A percentile compares a stretch with the other conserved stretches of the same genome.
phyloP scores from a whole-genome alignment of 2,797 vertebrate genomes.

The Spinibarbus caldwelli region DNA sequence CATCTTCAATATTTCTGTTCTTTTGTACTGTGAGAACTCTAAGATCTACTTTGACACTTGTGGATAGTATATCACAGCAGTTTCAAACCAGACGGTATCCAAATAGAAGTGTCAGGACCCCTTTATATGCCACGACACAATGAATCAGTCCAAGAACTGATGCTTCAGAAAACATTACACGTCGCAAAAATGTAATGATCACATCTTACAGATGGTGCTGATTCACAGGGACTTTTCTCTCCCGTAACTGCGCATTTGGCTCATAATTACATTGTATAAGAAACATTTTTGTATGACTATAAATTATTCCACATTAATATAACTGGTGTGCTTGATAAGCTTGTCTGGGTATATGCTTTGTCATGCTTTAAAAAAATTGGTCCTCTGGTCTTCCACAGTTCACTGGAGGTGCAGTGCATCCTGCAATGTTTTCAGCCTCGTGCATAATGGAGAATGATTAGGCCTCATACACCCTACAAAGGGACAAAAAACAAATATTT shows the following conservation, averaged over 20 bases:
- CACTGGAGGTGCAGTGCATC: conserved; percentile 52
- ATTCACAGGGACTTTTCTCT: conserved; percentile 40
- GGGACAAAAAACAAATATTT: conserved; percentile 22
- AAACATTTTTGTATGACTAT: conserved; percentile 40
- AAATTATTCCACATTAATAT: conserved; percentile 59
- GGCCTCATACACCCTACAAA: conserved; percentile 81
- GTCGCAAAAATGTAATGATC: conserved; percentile 37
- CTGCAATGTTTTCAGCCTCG: conserved; percentile 45
- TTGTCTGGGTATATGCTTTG: conserved; percentile 61
- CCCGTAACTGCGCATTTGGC: conserved; percentile 50
- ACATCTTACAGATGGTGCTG: conserved; percentile 41
- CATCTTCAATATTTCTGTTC: conserved; percentile 10
- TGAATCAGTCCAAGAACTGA: conserved; percentile 55
- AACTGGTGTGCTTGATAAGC: conserved; percentile 67
- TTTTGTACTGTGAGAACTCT: conserved; percentile 33
- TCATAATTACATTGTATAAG: conserved; percentile 38
- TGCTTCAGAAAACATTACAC: conserved; percentile 50
- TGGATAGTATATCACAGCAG: conserved; percentile 59
- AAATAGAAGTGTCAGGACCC: conserved; percentile 52
- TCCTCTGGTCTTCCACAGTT: conserved; percentile 54
- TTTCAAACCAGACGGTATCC: conserved; percentile 54
- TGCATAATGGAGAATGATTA: conserved; percentile 60
- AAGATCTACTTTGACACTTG: conserved; percentile 41
- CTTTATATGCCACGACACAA: conserved; percentile 59
- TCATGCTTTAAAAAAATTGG: conserved; percentile 54